Evolutionary conservation across 1,140 invertebrate species (phyloP), one percentile per base, ranked within the genome.

Genomic region (Hypsibius dujardini): DNA sequence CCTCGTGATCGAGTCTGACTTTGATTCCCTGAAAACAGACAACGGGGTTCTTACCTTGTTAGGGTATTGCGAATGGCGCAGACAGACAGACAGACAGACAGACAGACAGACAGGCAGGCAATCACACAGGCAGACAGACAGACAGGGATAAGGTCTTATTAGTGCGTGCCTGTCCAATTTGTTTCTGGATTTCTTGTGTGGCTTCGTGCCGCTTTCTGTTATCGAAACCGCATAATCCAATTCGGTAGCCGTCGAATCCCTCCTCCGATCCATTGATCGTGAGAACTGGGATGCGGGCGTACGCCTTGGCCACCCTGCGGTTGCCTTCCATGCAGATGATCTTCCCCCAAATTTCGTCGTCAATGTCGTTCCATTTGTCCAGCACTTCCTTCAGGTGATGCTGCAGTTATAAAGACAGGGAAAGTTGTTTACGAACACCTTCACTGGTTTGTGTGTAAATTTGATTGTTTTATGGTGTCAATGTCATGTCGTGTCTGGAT

Each of bases 311-410:
- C 56, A 95, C 90, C 72, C 92, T 84, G 75, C 90, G 82, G 79
- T 93, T 94, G 76, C 88, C 84, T 79, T 95, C 92, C 77, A 95
- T 87, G 70, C 94, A 90, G 76, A 95, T 94, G 62, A 95, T 90
- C 85, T 95, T 95, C 71, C 92, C 90, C 92, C 92, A 95, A 76
- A 95, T 95, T 81, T 95, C 92, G 77, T 95, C 92, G 77, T 95
- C 92, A 75, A 95, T 94, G 82, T 93, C 90, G 73, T 89, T 90
- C 90, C 92, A 94, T 84, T 95, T 95, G 80, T 91, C 86, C 72
- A 95, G 80, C 70, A 95, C 91, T 83, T 95, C 92, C 80, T 92
- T 89, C 80, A 95, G 92, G 82, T 95, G 92, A 82, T 95, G 91
- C 92, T 95, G 82, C 62, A 78, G 28, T 28, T 28, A 28, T 28